Evolutionary conservation across 23 tunicate genomes (phyloP), one percentile per base, ranked within the genome.

Genomic region (Ascidia mentula): DNA sequence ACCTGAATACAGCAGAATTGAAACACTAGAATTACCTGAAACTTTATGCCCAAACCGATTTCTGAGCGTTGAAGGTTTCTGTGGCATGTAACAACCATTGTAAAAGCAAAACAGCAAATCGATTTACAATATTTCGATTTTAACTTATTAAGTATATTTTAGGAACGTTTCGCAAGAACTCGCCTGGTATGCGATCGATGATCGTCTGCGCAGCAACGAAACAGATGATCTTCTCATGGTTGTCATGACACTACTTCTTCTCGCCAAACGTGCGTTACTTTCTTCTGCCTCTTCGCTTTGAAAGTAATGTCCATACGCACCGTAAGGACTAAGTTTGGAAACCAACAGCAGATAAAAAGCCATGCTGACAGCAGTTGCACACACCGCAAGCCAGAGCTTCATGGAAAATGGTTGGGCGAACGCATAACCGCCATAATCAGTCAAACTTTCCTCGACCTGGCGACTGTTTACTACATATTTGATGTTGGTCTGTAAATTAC

Each of bases 281-380:
- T 69, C 83, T 38, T 86, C 92, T 18, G 90, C 97, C 37, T 87
- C 89, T 40, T 78, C 92, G 40, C 89, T 92, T 76, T 92, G 97
- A 38, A 86, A 92, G 60, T 79, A 92, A 36, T 76, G 79, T 36
- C 97, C 97, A 46, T 85, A 89, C 6, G 92, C 97, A 37, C 97
- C 97, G 46, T 80, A 92, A 1, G 97, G 97, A 65, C 97, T 92
- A n/a, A 92, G 70, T 20, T 86, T 84, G 69, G 97, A 87, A 28
- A 87, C 76, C 18, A 92, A 20, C 33, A 87, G 76, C 38, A 92
- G 53, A 65, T 76, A 92, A 18, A 89, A 73, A 18, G 80, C 97
- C 46, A 92, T 42, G 24, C 79, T 24, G 30, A 87, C 9, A 18
- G 77, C 88, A 32, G 85, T 87, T 0, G 34, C 45, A 31, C 39